These are phyloP conservation scores for Myotis myotis DNA, from an alignment of 2,797 vertebrate species.

Conservation along the genomic window DNA sequence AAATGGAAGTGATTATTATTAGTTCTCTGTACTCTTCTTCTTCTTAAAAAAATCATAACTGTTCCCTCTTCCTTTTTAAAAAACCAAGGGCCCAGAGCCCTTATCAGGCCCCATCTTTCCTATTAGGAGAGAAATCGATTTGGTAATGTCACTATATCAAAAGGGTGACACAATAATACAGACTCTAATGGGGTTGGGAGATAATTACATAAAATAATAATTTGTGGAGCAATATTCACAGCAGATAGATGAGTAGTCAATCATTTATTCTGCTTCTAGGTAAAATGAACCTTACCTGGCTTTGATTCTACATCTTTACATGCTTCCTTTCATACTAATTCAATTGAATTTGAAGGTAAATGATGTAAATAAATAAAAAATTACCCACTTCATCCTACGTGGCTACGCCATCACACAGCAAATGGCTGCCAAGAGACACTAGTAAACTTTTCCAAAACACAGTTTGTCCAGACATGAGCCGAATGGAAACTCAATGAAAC, in stretches of 20 bases:
- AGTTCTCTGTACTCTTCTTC: neutral
- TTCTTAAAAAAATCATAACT: neutral
- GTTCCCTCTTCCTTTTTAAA: neutral
- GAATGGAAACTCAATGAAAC: slow-evolving; percentile 60
- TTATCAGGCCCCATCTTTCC: neutral
- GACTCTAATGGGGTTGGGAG: neutral
- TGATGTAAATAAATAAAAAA: neutral
- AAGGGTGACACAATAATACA: neutral
- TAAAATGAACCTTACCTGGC: slow-evolving; percentile 34
- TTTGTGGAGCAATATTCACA: neutral
- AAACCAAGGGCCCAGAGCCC: neutral
- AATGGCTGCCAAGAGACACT: slow-evolving; percentile 46
- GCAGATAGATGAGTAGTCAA: neutral
- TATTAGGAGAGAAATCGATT: neutral
- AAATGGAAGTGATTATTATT: slow-evolving; percentile 36
- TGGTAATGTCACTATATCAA: slow-evolving; percentile 16
- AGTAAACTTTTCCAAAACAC: slow-evolving; percentile 63
- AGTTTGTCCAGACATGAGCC: slow-evolving; percentile 63
- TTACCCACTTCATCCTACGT: slow-evolving; percentile 20
- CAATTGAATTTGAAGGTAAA: slow-evolving; percentile 47
- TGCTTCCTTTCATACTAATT: slow-evolving; percentile 29
- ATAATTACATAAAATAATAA: slow-evolving; percentile 26
- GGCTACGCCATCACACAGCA: neutral
- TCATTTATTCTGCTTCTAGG: neutral
- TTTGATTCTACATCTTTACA: slow-evolving; percentile 3